Evolutionary conservation across 2,888 invertebrate genomes (phyloP).

Genomic region (Gari tellinella): DNA sequence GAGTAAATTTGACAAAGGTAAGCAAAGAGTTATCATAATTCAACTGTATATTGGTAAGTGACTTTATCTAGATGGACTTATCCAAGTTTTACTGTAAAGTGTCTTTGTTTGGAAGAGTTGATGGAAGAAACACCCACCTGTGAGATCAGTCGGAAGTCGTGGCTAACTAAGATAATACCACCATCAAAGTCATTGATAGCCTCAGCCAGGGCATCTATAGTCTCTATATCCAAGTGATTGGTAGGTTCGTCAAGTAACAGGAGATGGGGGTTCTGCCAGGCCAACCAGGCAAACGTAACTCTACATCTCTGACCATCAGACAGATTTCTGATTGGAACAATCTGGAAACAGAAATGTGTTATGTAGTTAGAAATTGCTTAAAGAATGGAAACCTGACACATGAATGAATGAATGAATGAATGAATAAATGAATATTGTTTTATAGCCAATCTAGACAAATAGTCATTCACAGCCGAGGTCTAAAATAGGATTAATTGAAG

Average conservation of each 20-base stretch:
- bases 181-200: constrained; percentile 99
- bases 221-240: constrained; percentile 86
- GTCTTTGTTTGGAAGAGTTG: too few relatives aligned
- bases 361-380: neutral
- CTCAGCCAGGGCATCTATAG: constrained; percentile 98
- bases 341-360: constrained; percentile 86
- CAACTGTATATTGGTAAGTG: too few relatives aligned
- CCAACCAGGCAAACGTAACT: constrained; percentile 99
- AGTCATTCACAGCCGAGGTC: too few relatives aligned
- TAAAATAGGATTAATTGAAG: too few relatives aligned
- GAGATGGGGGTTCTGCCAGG: constrained; percentile 98
- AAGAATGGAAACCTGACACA: neutral
- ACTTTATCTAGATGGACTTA: too few relatives aligned
- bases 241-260: constrained; percentile 88
- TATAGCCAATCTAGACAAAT: too few relatives aligned
- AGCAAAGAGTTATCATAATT: too few relatives aligned
- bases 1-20: too few relatives aligned
- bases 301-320: constrained; percentile 99
- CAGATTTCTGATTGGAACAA: constrained; percentile 96
- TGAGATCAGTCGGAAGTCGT: constrained; percentile 99
- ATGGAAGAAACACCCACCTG: constrained; percentile 94
- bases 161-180: constrained; percentile 99
- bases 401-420: too few relatives aligned
- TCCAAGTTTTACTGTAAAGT: too few relatives aligned
- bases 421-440: too few relatives aligned